Base-by-base conservation (phyloP, 2,888 invertebrate genomes). In the Petrolisthes manimaculis region DNA sequence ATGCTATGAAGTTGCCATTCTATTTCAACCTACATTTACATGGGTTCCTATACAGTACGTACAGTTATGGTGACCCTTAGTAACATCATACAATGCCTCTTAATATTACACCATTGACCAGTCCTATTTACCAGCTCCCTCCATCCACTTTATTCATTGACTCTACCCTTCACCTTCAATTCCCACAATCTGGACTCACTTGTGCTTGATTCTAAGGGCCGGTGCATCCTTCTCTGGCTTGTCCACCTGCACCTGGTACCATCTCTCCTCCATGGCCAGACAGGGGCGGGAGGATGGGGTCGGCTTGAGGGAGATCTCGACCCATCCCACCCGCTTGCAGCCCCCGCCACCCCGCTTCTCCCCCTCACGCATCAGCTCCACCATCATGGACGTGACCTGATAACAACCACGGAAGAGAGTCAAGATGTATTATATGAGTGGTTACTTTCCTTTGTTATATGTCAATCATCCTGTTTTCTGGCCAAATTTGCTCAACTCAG, bases 261-360 rank as follows among this genome's bases (percentile, higher is more conserved):
- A 91, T 69, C 89, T 83, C 74, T 91, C 91, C 79, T 88, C 85
- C 37, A 84, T 78, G 54, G 86, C 61, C 18, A 75, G 79, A 51
- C 84, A 80, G 71, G 80, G 86, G 55, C 83, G 86, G 69, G 79
- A 84, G 0, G 84, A 90, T 77, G 82, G 84, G 56, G 86, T 86
- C 55, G 89, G 87, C 18, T 84, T 69, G 24, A 90, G 71, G 79
- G 85, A 61, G 55, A 91, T 88, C 54, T 90, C 89, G 21, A 89
- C 90, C 6, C 83, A 75, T 21, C 91, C 91, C 5, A 91, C 89
- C 37, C 80, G 87, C 79, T 91, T 91, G 37, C 82, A 71, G 56
- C 55, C 61, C 0, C 80, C 71, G 56, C 55, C 61, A 1, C 80
- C 71, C n/a, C 86, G 88, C 56, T 91, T 91, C 61, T 90, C 88